phyloP scores from a whole-genome alignment of 1,140 invertebrate genomes.

The Hylyphantes graminicola region DNA sequence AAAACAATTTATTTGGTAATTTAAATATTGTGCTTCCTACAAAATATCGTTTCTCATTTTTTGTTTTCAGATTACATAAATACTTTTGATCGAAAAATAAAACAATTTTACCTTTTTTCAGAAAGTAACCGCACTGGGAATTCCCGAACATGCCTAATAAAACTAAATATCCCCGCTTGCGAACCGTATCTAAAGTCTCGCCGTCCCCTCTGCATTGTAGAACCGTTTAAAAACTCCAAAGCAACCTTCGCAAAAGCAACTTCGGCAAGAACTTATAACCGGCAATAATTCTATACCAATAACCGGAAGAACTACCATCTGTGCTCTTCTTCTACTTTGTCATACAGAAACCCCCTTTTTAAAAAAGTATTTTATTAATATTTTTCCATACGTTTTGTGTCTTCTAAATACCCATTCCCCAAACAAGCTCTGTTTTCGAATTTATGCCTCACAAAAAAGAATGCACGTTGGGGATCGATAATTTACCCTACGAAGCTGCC shows the following conservation, averaged over 20 bases:
- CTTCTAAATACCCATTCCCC: conserved; percentile 44
- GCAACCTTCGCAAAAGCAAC: conserved; percentile 18
- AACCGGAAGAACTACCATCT: conserved; percentile 56
- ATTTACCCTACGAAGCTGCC: conserved; percentile 31
- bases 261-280: conserved; percentile 38
- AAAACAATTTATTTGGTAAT: not conserved
- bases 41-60: not conserved
- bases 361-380: conserved; percentile 7
- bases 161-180: conserved; percentile 26
- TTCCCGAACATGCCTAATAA: conserved; percentile 3
- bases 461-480: conserved; percentile 54
- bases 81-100: conserved; percentile 19
- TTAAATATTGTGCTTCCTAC: too few relatives aligned
- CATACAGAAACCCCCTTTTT: conserved; percentile 5
- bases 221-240: conserved; percentile 34
- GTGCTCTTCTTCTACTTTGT: conserved; percentile 8
- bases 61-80: not conserved
- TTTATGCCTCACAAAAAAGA: conserved; percentile 51
- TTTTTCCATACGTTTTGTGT: conserved; percentile 46
- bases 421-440: conserved; percentile 59
- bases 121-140: conserved; percentile 1
- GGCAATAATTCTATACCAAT: conserved; percentile 56
- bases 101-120: conserved; percentile 45
- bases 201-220: conserved; percentile 26
- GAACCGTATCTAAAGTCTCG: conserved; percentile 23